These are phyloP conservation scores for Rutilus rutilus DNA, from an alignment of 2,113 vertebrate species.

Conservation along the genomic window DNA sequence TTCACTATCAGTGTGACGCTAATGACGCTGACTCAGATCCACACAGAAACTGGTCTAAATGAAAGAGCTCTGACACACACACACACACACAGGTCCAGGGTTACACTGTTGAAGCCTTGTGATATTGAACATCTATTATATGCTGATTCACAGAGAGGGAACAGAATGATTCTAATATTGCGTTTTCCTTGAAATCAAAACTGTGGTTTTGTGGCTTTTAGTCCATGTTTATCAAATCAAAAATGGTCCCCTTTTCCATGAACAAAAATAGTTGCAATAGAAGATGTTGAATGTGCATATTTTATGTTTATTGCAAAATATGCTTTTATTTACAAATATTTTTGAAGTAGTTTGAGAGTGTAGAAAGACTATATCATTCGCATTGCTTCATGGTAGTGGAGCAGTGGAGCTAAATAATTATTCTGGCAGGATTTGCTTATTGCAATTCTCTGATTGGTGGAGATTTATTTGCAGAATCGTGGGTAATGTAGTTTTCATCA, in stretches of 20 bases:
- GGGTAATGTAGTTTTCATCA: background rate
- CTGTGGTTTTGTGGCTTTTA: conserved; percentile 1
- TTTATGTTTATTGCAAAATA: too few species aligned
- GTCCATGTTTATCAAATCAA: background rate
- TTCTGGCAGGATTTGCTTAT: background rate
- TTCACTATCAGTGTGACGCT: background rate
- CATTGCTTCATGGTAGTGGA: background rate
- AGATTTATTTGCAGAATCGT: background rate
- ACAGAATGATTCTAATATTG: background rate
- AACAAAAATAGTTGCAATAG: too few species aligned
- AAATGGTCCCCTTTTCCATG: background rate
- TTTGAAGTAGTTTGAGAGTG: too few species aligned
- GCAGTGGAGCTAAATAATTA: background rate
- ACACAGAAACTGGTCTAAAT: background rate
- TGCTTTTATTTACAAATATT: too few species aligned
- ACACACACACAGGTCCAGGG: background rate
- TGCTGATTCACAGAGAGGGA: background rate
- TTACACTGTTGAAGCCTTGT: background rate
- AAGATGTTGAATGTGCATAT: too few species aligned
- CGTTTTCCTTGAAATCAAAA: background rate
- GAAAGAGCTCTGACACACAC: background rate
- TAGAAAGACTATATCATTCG: background rate
- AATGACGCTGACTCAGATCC: background rate
- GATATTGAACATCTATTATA: conserved; percentile 5
- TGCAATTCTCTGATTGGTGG: background rate